Evolutionary conservation across 1,140 invertebrate genomes (phyloP), one percentile per base, ranked within the genome.

Genomic region (Rhyacophila brunnea): DNA sequence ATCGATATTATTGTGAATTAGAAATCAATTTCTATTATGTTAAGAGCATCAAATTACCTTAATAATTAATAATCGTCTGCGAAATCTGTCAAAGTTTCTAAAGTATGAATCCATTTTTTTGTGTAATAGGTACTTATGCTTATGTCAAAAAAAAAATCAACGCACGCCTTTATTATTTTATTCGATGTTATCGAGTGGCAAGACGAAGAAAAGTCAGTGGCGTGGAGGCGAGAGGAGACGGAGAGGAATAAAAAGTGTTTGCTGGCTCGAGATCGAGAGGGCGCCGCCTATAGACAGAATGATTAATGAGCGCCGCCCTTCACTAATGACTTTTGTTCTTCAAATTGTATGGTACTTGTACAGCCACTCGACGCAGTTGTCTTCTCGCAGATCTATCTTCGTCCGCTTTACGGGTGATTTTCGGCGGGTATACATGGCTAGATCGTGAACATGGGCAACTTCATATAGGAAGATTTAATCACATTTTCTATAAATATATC

Each of bases 291-390:
- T 14, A 15, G 51, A 44, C 51, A 54, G 51, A 15, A 54, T 54
- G 51, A 54, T 54, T 44, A 54, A 54, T 54, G 51, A 35, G 15
- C 40, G 34, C 14, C 51, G 49, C 42, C 51, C 35, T 54, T 23
- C 49, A 52, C 51, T 54, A 54, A 54, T 54, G 51, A 54, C 51
- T 54, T 54, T 54, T 54, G 51, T 54, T 54, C 51, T 45, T 44
- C 51, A 52, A 52, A 52, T 52, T 52, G 49, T 52, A 52, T 52
- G 19, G 35, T 52, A 52, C 23, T 28, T 28, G 23, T 28, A 5
- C 23, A 28, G 23, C 23, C 23, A 28, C 23, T 28, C 23, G 23
- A 28, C 23, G 23, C 23, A 28, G 23, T 28, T 28, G 23, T 28
- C 23, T 28, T 28, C 23, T 28, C 23, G 5, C 38, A 13, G 38